Conservation (phyloP, 2,797 vertebrate genomes). For the Etheostoma perlongum region DNA sequence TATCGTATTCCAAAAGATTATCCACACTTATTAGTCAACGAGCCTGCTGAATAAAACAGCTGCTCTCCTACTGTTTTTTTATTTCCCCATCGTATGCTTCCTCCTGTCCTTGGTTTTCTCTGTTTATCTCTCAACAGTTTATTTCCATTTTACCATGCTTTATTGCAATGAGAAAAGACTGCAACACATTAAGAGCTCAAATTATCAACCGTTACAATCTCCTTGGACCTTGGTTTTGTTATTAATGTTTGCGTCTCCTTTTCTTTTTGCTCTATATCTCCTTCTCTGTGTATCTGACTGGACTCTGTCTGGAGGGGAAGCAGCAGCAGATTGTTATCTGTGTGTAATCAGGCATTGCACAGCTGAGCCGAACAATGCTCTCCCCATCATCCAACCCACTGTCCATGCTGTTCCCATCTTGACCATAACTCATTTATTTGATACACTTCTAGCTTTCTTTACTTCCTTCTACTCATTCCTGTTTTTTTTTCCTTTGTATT, state of each 20-base stretch:
- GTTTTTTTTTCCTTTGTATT: constrained; percentile 17
- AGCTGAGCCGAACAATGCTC: constrained; percentile 68
- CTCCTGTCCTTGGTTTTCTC: constrained; percentile 16
- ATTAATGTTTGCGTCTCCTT: constrained; percentile 42
- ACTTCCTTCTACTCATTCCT: constrained; percentile 3
- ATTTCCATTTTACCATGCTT: constrained; percentile 25
- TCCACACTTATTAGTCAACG: constrained; percentile 55
- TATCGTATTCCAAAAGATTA: constrained; percentile 53
- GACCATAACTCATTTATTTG: constrained; percentile 56
- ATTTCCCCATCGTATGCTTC: neutral
- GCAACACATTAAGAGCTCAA: constrained; percentile 13
- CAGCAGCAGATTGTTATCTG: constrained; percentile 73
- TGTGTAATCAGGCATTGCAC: constrained; percentile 77
- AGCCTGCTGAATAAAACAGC: constrained; percentile 43
- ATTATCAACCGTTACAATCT: constrained; percentile 43
- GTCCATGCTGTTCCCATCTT: constrained; percentile 29
- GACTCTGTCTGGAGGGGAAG: constrained; percentile 55
- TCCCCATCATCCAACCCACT: constrained; percentile 39
- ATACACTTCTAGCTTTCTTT: constrained; percentile 30
- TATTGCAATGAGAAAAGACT: constrained; percentile 2
- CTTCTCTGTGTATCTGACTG: constrained; percentile 34
- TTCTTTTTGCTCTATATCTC: constrained; percentile 27
- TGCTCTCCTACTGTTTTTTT: constrained; percentile 31
- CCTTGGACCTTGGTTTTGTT: constrained; percentile 28
- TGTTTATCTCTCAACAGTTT: neutral